A percentile compares a stretch with the other conserved stretches of the same genome.
These are phyloP conservation scores for Spodoptera picta DNA, from an alignment of 2,888 invertebrate genomes.

Conservation along the genomic window DNA sequence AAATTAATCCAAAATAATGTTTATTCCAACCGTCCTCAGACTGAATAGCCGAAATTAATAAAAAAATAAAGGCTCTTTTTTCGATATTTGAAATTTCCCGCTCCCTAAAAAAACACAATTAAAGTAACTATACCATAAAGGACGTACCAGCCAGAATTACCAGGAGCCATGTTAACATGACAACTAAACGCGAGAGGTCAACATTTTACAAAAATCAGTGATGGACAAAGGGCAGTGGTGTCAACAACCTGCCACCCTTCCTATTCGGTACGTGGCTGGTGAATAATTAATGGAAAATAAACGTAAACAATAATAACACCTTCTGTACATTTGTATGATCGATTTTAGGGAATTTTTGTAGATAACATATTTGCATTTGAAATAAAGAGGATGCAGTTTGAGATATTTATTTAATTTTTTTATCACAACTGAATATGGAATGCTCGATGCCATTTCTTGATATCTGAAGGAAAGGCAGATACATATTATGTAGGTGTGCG, in stretches of 20 bases:
- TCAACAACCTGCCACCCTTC: conserved; percentile 56
- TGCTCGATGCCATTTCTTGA: too few relatives aligned
- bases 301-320: conserved; percentile 38
- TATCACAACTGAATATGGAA: too few relatives aligned
- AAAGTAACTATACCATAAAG: neutral
- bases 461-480: too few relatives aligned
- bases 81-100: conserved; percentile 12
- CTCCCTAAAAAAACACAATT: conserved; percentile 4
- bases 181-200: conserved; percentile 30
- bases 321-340: conserved; percentile 11
- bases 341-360: conserved; percentile 1
- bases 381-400: too few relatives aligned
- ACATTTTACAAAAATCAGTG: conserved; percentile 34
- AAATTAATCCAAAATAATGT: too few relatives aligned
- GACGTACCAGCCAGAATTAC: too few relatives aligned
- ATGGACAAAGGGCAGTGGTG: conserved; percentile 45
- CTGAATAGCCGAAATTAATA: too few relatives aligned
- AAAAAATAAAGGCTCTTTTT: too few relatives aligned
- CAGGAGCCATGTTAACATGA: neutral
- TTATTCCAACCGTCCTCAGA: too few relatives aligned
- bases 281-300: conserved; percentile 51
- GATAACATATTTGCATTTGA: neutral
- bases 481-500: too few relatives aligned
- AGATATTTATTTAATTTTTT: too few relatives aligned
- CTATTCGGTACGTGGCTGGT: conserved; percentile 8